phyloP scores from a whole-genome alignment of 2,797 vertebrate species.

The Tympanoctomys barrerae region DNA sequence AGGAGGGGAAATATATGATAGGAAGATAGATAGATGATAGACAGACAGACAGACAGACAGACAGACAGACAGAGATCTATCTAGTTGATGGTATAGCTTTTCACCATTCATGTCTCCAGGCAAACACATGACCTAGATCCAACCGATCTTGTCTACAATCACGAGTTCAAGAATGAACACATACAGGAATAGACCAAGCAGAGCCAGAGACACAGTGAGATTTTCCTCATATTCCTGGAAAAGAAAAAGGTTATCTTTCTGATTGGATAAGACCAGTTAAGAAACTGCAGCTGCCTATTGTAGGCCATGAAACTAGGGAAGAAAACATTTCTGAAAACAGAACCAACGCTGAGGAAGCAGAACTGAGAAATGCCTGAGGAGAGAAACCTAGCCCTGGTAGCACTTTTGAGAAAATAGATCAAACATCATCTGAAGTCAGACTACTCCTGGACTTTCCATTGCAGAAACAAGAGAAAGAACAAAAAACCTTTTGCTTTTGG shows the following conservation, averaged over 20 bases:
- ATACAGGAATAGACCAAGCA: background rate
- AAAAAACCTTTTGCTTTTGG: background rate
- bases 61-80: background rate
- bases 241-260: background rate
- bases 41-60: background rate
- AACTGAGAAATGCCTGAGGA: background rate
- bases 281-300: background rate
- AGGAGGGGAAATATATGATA: background rate
- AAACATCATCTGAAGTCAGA: conserved; percentile 26
- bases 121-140: background rate
- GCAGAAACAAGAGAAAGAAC: background rate
- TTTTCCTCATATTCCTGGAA: background rate
- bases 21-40: background rate
- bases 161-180: background rate
- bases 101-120: background rate
- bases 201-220: background rate
- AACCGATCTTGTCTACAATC: background rate
- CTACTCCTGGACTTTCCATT: background rate
- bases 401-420: background rate
- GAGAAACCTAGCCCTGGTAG: background rate
- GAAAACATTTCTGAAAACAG: conserved; percentile 39
- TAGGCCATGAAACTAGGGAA: background rate
- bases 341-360: background rate
- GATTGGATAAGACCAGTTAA: background rate
- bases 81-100: background rate